These are phyloP conservation scores for Netelia virgata DNA, from an alignment of 2,888 invertebrate genomes.

Conservation along the genomic window DNA sequence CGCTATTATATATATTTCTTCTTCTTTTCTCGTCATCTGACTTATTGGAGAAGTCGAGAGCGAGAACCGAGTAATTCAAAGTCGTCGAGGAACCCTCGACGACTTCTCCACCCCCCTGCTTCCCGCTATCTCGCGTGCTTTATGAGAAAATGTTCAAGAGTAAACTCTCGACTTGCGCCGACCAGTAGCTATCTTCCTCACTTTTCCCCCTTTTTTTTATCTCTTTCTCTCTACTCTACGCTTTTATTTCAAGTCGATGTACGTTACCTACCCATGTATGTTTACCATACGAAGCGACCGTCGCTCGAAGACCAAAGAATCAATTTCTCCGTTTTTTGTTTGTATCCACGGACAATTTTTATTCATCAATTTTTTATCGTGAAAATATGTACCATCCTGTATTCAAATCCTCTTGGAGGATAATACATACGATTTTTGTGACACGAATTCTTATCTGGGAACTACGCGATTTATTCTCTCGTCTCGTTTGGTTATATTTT, in stretches of 20 bases:
- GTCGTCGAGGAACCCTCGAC: slow-evolving; percentile 54
- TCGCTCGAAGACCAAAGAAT: too few species aligned
- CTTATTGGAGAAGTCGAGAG: slow-evolving; percentile 28
- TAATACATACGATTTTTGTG: neutral
- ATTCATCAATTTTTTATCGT: too few species aligned
- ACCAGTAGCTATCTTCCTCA: slow-evolving; percentile 73
- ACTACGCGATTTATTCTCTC: neutral
- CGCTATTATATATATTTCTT: slow-evolving; percentile 6
- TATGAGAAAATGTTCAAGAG: slow-evolving; percentile 78
- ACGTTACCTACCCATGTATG: neutral
- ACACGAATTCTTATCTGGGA: neutral
- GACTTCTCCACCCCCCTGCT: slow-evolving; percentile 52
- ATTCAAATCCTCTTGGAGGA: too few species aligned
- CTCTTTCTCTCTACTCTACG: neutral
- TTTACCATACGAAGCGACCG: too few species aligned
- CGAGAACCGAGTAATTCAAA: slow-evolving; percentile 45
- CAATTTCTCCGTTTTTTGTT: neutral
- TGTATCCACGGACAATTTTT: too few species aligned
- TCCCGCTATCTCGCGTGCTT: slow-evolving; percentile 68
- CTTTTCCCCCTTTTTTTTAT: slow-evolving; percentile 5
- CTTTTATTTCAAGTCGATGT: neutral
- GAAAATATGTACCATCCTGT: too few species aligned
- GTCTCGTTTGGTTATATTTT: slow-evolving; percentile 40
- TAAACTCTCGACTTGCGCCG: slow-evolving; percentile 69
- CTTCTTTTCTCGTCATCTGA: slow-evolving; percentile 27